Conservation (phyloP, 2,113 vertebrate genomes). For the Gopherus evgoodei region DNA sequence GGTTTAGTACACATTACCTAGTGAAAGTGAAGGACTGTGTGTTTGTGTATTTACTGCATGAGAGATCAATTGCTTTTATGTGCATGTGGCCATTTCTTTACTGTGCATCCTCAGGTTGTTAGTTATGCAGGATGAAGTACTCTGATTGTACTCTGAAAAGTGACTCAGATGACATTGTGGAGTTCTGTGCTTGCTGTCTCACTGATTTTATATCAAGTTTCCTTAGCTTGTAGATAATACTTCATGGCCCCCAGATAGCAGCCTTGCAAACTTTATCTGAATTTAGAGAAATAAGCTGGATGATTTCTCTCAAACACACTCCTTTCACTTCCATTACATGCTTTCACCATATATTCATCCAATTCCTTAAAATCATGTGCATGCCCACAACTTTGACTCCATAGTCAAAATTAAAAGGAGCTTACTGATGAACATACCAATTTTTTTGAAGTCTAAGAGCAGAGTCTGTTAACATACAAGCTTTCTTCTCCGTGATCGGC, state of each 20-base stretch:
- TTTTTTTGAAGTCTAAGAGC: background rate
- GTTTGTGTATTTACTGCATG: background rate
- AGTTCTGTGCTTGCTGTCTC: background rate
- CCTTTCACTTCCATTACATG: background rate
- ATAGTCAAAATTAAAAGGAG: background rate
- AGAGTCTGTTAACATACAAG: background rate
- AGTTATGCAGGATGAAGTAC: background rate
- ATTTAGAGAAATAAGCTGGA: background rate
- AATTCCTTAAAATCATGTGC: background rate
- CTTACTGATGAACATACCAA: background rate
- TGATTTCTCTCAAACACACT: background rate
- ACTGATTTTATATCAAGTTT: background rate
- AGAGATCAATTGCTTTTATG: accelerated
- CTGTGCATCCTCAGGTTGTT: background rate
- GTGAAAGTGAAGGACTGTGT: background rate
- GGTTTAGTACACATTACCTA: background rate
- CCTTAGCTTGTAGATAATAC: background rate
- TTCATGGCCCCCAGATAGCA: background rate
- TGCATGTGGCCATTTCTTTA: background rate
- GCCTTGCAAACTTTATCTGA: background rate
- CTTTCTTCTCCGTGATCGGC: background rate
- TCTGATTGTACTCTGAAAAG: background rate
- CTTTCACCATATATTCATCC: background rate
- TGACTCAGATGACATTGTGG: background rate
- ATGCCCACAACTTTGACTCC: background rate